Evolutionary conservation across 2,888 invertebrate species (phyloP), one percentile per base, ranked within the genome.

Genomic region (Andrena camellia): DNA sequence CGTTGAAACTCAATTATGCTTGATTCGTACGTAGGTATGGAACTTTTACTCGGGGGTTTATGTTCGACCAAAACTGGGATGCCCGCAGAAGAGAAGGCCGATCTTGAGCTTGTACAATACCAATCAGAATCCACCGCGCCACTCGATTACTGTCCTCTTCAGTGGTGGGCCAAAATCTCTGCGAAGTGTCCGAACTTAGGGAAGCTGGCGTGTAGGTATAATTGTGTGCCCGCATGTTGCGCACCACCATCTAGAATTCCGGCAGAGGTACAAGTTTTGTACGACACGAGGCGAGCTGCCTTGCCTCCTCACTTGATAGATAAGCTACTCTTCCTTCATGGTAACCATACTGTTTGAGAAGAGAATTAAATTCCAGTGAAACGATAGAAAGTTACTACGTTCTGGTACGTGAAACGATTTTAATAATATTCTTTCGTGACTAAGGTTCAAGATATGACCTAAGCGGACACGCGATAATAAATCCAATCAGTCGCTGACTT

Each of bases 101-200:
- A 94, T 74, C 91, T 94, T 13, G 95, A 95, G 84, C 87, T 95
- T 33, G 93, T 93, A 1, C 95, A 95, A 70, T 95, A 95, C 87
- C 94, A 95, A 73, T 94, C 94, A 1, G 95, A 95, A 81, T 90
- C 93, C 0, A 93, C 94, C 2, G 95, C 94, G 20, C 90, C 94
- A 7, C 90, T 95, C 0, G 94, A 94, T 85, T 93, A 92, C 70
- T 94, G 94, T 84, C 95, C 95, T 1, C 85, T 95, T n/a, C 93
- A 94, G 64, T 95, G 95, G 94, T 95, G 95, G 95, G 87, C 92
- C 0, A 91, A 92, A 81, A 91, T 91, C 2, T 90, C 92, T 0
- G 92, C 93, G 2, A 94, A 94, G 84, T 95, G 94, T 84, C 94
- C 94, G 13, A 93, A 94, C 84, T 90, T 95, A 23, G 92, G 94